Evolutionary conservation across 2,113 vertebrate genomes (phyloP).

Genomic region (Istiophorus platypterus): DNA sequence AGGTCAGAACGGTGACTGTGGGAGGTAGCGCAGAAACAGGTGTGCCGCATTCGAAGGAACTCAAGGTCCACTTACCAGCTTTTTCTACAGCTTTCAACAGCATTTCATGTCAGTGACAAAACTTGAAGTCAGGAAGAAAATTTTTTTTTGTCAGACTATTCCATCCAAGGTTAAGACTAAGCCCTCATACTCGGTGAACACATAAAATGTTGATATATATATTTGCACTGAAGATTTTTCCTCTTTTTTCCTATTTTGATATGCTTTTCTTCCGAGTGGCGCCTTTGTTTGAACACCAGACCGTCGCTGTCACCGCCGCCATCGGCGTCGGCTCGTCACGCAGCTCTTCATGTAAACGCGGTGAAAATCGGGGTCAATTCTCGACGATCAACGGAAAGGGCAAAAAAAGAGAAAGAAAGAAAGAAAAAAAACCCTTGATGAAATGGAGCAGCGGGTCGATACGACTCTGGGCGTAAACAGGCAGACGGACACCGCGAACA

Average conservation of each 20-base stretch:
- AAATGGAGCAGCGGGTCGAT: constrained; percentile 43
- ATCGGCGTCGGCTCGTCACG: not conserved
- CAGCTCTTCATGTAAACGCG: too few relatives aligned
- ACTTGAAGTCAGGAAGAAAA: too few relatives aligned
- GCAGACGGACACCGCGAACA: constrained; percentile 56
- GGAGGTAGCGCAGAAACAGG: too few relatives aligned
- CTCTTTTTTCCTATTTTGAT: not conserved
- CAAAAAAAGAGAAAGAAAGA: too few relatives aligned
- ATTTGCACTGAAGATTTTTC: not conserved
- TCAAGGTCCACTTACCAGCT: not conserved
- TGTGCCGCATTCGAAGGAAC: not conserved
- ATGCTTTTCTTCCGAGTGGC: not conserved
- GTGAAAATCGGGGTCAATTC: constrained; percentile 12
- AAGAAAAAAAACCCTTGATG: not conserved
- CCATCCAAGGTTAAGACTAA: not conserved
- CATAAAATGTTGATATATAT: too few relatives aligned
- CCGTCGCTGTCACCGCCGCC: too few relatives aligned
- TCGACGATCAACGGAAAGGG: not conserved
- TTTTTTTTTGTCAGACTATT: too few relatives aligned
- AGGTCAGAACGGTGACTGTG: too few relatives aligned
- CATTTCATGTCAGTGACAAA: not conserved
- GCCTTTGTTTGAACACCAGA: not conserved
- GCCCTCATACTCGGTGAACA: not conserved
- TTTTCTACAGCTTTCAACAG: not conserved
- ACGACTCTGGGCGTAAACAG: constrained; percentile 42